Conservation (phyloP, 2,113 vertebrate genomes). For the Octodon degus region DNA sequence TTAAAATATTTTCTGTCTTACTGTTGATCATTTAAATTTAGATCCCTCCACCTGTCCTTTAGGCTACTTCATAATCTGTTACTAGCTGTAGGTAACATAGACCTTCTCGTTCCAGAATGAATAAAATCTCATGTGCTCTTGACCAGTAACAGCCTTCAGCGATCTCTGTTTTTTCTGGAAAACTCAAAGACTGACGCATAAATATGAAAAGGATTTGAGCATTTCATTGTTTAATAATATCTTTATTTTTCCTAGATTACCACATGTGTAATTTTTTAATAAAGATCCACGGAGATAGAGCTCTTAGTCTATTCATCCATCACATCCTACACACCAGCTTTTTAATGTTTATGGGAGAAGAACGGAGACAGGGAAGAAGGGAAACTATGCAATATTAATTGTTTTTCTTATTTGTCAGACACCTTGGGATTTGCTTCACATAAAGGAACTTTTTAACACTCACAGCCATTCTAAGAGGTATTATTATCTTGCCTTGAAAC, state of each 20-base stretch:
- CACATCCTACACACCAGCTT: background rate
- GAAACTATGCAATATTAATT: background rate
- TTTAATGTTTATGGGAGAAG: conserved; percentile 30
- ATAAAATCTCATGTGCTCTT: background rate
- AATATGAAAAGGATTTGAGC: conserved; percentile 47
- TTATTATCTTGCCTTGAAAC: background rate
- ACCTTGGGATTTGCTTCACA: conserved; percentile 23
- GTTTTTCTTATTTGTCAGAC: conserved; percentile 39
- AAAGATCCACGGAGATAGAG: conserved; percentile 1
- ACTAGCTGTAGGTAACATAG: background rate
- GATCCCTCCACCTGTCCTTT: background rate
- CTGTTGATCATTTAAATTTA: background rate
- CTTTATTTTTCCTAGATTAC: background rate
- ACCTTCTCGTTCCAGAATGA: conserved; percentile 10
- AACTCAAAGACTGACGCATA: background rate
- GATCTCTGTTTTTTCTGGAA: conserved; percentile 24
- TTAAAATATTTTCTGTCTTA: conserved; percentile 7
- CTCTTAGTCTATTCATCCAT: conserved; percentile 27
- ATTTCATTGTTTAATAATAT: conserved; percentile 21
- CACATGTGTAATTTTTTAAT: background rate
- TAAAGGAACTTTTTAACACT: conserved; percentile 5
- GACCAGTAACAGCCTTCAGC: background rate
- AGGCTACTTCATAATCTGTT: conserved; percentile 11
- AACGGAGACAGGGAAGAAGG: background rate
- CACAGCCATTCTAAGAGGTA: conserved; percentile 11